phyloP scores from a whole-genome alignment of 2,888 invertebrate species.

The Balanococcus diminutus region DNA sequence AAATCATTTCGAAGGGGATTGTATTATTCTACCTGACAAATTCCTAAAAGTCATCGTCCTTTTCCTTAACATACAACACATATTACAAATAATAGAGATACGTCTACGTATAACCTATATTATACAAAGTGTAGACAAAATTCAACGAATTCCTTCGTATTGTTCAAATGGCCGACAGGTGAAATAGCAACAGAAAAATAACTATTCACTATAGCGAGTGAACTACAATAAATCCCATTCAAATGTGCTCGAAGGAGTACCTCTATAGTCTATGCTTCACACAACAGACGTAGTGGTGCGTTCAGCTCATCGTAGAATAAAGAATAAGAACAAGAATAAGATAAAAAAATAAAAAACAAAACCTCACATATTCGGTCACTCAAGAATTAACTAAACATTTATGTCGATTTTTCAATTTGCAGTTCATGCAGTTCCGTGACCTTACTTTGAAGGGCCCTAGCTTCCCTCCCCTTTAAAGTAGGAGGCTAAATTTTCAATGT shows the following conservation, averaged over 20 bases:
- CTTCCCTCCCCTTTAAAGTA: too few relatives aligned
- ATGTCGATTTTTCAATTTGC: too few relatives aligned
- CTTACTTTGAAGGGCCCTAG: too few relatives aligned
- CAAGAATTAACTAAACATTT: too few relatives aligned
- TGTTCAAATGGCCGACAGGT: background rate
- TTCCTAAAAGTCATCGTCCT: slow-evolving; percentile 9
- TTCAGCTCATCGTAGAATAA: too few relatives aligned
- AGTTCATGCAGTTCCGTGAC: too few relatives aligned
- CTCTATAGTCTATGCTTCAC: too few relatives aligned
- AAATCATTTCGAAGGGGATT: background rate
- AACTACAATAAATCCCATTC: background rate
- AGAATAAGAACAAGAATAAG: too few relatives aligned
- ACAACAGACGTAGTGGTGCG: background rate
- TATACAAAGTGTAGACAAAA: background rate
- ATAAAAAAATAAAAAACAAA: too few relatives aligned
- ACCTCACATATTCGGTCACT: too few relatives aligned
- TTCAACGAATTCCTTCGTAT: background rate
- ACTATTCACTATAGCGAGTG: background rate
- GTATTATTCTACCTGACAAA: background rate
- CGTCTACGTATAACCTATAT: background rate
- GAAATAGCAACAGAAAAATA: background rate
- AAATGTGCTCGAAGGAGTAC: background rate
- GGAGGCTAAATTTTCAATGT: too few relatives aligned
- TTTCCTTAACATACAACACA: background rate
- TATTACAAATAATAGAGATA: background rate